Evolutionary conservation across 2,797 vertebrate species (phyloP).

Genomic region (Delichon dasypus): DNA sequence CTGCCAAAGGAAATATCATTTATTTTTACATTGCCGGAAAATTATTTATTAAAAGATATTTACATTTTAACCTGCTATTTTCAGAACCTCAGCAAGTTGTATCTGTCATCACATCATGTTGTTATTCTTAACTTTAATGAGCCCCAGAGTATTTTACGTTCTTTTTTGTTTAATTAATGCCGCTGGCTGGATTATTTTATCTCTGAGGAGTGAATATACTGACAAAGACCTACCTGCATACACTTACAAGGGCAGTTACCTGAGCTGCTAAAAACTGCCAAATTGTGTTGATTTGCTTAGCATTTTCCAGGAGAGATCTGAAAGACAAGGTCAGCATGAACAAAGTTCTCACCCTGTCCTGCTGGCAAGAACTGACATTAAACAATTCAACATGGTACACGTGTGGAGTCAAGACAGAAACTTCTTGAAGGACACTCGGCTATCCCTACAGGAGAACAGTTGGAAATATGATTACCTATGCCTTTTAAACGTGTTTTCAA

Average conservation of each 20-base stretch:
- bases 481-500: constrained; percentile 65
- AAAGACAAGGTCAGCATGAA: not conserved
- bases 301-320: not conserved
- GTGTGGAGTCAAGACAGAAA: not conserved
- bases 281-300: constrained; percentile 17
- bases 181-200: constrained; percentile 50
- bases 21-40: constrained; percentile 80
- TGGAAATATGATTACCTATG: constrained; percentile 60
- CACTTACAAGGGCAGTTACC: not conserved
- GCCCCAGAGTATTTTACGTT: constrained; percentile 37
- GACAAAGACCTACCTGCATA: constrained; percentile 51
- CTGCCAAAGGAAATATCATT: constrained; percentile 85
- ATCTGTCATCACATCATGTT: constrained; percentile 21
- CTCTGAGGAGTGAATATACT: constrained; percentile 26
- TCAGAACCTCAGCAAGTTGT: constrained; percentile 62
- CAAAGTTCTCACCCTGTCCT: constrained; percentile 30
- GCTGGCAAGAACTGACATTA: not conserved
- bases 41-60: constrained; percentile 85
- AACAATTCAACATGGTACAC: constrained; percentile 57
- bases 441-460: constrained; percentile 23
- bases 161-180: constrained; percentile 17
- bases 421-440: constrained; percentile 33
- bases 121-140: constrained; percentile 55
- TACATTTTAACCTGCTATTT: constrained; percentile 72
- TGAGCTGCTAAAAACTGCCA: constrained; percentile 43